phyloP scores from a whole-genome alignment of 2,888 invertebrate genomes.

The Falcaria lacertinaria region DNA sequence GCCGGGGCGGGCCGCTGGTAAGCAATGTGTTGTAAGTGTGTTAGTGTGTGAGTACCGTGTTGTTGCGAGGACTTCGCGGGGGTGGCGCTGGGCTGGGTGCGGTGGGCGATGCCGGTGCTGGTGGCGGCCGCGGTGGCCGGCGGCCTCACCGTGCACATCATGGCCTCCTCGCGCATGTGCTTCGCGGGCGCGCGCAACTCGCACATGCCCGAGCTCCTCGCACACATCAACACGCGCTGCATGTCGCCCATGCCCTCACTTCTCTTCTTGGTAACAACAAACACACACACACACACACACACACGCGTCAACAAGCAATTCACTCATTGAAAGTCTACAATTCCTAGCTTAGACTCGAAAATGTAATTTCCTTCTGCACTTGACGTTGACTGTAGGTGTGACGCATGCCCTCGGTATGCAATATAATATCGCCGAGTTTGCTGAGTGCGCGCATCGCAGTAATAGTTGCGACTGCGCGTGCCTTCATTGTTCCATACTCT shows the following conservation, averaged over 20 bases:
- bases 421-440: no score
- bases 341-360: no score
- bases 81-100: constrained; percentile 84
- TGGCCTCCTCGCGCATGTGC: constrained; percentile 95
- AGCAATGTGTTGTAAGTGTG: no score
- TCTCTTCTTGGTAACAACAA: constrained; percentile 86
- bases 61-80: constrained; percentile 89
- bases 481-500: no score
- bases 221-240: constrained; percentile 87
- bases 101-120: constrained; percentile 92
- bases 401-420: no score
- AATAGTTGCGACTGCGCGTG: no score
- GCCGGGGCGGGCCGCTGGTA: no score
- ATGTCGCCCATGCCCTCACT: constrained; percentile 90
- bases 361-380: no score
- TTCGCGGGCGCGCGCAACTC: constrained; percentile 95
- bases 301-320: not conserved
- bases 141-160: constrained; percentile 95
- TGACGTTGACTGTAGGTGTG: no score
- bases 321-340: no score
- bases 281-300: not conserved
- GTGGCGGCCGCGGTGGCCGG: constrained; percentile 96
- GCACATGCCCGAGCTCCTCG: constrained; percentile 89
- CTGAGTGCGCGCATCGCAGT: no score
- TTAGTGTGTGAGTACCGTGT: no score